Evolutionary conservation across 2,797 vertebrate genomes (phyloP).

Genomic region (Salmo trutta): DNA sequence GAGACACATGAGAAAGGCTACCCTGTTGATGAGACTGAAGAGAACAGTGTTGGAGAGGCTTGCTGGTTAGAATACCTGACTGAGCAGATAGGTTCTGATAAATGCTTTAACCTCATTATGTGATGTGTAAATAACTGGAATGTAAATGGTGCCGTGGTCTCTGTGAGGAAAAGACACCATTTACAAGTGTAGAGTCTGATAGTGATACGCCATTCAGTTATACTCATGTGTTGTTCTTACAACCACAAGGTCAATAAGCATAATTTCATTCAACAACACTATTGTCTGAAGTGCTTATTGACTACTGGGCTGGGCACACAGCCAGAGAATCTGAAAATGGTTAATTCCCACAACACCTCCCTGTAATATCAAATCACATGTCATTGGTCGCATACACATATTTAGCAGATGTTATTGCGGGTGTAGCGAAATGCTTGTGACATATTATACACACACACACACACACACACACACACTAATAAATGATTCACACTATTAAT

Average conservation of each 20-base stretch:
- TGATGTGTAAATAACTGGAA: background rate
- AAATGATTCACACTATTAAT: slow-evolving; percentile 27
- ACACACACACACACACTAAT: slow-evolving; percentile 18
- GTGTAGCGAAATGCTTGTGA: background rate
- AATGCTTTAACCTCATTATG: background rate
- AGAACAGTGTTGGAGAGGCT: background rate
- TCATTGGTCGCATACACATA: no score
- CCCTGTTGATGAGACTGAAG: no score
- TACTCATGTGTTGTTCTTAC: background rate
- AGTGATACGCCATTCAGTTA: background rate
- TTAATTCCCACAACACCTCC: slow-evolving; percentile 28
- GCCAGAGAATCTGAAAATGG: slow-evolving; percentile 34
- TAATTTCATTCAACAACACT: slow-evolving; percentile 16
- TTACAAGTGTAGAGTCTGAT: background rate
- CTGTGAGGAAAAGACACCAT: background rate
- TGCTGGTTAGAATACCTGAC: background rate
- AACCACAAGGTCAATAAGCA: background rate
- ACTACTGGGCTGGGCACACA: slow-evolving; percentile 4
- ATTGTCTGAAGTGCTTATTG: slow-evolving; percentile 1
- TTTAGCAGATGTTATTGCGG: no score
- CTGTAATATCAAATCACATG: slow-evolving; percentile 6
- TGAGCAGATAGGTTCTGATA: background rate
- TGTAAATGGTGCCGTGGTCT: no score
- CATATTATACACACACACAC: slow-evolving; percentile 9
- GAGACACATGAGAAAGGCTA: no score